phyloP scores from a whole-genome alignment of 2,797 vertebrate species.

The Leucoraja ocellata region DNA sequence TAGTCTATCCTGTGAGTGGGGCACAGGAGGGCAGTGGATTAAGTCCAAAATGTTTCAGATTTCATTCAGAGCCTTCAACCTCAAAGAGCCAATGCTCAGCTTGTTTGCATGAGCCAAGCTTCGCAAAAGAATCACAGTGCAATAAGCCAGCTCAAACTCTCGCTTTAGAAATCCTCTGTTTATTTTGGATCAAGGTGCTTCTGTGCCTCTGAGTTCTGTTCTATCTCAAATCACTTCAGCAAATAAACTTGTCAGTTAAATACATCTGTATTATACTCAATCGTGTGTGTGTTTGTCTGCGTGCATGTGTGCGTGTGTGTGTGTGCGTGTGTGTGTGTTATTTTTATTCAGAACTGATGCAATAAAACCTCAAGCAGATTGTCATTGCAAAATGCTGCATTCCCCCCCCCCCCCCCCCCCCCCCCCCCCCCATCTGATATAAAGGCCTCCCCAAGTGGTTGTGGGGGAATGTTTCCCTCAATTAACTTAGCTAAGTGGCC shows the following conservation, averaged over 20 bases:
- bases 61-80: not conserved
- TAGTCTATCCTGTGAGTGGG: not conserved
- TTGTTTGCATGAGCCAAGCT: not conserved
- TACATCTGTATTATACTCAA: not conserved
- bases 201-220: not conserved
- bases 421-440: not conserved
- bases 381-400: not conserved
- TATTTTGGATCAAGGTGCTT: not conserved
- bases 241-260: not conserved
- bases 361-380: not conserved
- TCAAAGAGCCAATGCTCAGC: too few species aligned
- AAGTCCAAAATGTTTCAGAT: not conserved
- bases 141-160: not conserved
- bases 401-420: too few species aligned
- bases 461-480: not conserved
- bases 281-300: not conserved
- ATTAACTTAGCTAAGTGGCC: constrained; percentile 2
- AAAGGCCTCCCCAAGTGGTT: not conserved
- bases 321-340: not conserved
- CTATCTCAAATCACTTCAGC: not conserved
- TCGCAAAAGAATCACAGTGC: not conserved
- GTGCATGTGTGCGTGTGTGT: not conserved
- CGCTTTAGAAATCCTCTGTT: not conserved
- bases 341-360: not conserved
- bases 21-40: too few species aligned